Conservation (phyloP, 2,113 vertebrate species). For the Piprites chloris region DNA sequence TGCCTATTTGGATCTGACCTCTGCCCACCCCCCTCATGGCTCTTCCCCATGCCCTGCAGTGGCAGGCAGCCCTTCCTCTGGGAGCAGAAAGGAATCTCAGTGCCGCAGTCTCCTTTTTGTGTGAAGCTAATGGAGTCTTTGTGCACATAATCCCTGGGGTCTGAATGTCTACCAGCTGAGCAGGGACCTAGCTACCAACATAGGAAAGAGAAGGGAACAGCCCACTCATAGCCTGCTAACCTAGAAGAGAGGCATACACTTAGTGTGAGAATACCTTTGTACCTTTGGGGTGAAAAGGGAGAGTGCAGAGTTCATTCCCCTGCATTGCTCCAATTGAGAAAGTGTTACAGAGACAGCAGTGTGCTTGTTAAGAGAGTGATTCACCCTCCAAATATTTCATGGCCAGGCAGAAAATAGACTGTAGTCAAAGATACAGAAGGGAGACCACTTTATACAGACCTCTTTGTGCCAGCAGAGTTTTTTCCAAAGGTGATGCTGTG, state of each 20-base stretch:
- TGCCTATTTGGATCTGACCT: neutral
- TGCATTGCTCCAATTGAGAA: neutral
- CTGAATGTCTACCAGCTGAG: neutral
- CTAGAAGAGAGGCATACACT: neutral
- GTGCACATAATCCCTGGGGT: accelerated
- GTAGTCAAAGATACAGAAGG: neutral
- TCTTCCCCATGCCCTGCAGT: neutral
- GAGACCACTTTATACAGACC: neutral
- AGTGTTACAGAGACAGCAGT: neutral
- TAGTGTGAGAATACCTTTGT: neutral
- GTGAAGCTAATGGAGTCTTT: neutral
- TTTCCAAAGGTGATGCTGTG: neutral
- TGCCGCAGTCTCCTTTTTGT: neutral
- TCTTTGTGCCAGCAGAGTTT: neutral
- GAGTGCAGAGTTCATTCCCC: neutral
- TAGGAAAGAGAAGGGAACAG: neutral
- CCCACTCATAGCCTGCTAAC: neutral
- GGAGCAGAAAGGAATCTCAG: neutral
- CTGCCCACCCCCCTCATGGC: neutral
- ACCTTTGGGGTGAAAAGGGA: neutral
- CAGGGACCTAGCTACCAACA: neutral
- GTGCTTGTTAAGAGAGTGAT: neutral
- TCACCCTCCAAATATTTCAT: neutral
- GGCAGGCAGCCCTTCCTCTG: neutral
- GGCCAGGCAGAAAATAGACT: neutral